Conservation (phyloP, 2,797 vertebrate species). For the Clarias pachynema region DNA sequence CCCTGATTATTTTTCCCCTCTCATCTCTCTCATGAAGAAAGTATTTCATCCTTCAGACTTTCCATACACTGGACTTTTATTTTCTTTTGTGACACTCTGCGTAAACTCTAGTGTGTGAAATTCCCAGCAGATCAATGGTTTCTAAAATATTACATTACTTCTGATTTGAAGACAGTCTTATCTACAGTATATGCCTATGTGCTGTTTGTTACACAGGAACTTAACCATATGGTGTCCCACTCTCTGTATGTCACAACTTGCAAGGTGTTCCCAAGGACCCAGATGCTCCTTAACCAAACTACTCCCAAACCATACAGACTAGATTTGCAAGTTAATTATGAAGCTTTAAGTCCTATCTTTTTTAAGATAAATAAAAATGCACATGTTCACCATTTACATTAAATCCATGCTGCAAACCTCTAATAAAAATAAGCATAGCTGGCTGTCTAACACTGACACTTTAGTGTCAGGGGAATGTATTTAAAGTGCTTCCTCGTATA, state of each 20-base stretch:
- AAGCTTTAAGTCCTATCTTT: background rate
- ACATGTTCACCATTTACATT: background rate
- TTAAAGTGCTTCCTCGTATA: conserved; percentile 15
- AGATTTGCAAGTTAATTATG: background rate
- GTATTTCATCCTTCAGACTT: too few species aligned
- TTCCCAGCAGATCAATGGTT: too few species aligned
- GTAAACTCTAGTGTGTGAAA: too few species aligned
- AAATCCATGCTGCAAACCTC: background rate
- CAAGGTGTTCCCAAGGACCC: background rate
- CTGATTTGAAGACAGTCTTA: background rate
- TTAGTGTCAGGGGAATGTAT: background rate
- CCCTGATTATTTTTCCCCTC: too few species aligned
- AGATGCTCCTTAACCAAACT: background rate
- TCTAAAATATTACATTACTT: too few species aligned
- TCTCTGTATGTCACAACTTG: background rate
- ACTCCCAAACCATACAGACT: background rate
- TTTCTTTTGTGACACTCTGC: too few species aligned
- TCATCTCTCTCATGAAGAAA: too few species aligned
- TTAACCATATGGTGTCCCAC: background rate
- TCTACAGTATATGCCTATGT: conserved; percentile 1
- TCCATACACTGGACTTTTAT: too few species aligned
- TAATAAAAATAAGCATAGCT: background rate
- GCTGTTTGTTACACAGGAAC: conserved; percentile 3
- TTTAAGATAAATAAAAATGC: background rate
- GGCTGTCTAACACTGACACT: background rate